These are phyloP conservation scores for Caenorhabditis inopinata DNA, from an alignment of 1,140 invertebrate species.

Conservation along the genomic window DNA sequence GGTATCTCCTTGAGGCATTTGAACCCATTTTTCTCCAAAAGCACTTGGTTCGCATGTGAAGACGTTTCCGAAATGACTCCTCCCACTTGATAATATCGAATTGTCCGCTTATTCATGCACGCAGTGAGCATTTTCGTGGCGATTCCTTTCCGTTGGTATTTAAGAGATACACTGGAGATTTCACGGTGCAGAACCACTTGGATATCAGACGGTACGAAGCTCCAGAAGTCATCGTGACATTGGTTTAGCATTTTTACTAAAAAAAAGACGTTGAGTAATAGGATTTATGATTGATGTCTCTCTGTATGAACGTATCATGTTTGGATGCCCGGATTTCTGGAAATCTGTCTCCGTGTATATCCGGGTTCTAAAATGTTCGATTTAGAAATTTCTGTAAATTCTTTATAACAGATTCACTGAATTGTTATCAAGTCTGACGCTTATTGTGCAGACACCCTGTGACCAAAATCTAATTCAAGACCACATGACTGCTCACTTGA, in stretches of 20 bases:
- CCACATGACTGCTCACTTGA: too few species aligned
- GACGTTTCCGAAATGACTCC: constrained; percentile 1
- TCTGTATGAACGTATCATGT: too few species aligned
- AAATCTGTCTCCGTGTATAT: too few species aligned
- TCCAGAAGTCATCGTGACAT: constrained; percentile 23
- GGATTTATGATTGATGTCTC: too few species aligned
- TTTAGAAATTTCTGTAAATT: too few species aligned
- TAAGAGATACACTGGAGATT: background rate
- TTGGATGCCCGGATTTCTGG: too few species aligned
- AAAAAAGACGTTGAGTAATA: too few species aligned
- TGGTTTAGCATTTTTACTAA: constrained; percentile 10
- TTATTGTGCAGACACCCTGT: too few species aligned
- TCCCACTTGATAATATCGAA: background rate
- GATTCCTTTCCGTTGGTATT: background rate
- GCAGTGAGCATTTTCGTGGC: background rate
- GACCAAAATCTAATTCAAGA: too few species aligned
- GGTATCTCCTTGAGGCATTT: constrained; percentile 19
- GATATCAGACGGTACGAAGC: background rate
- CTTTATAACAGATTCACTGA: too few species aligned
- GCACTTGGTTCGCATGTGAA: background rate
- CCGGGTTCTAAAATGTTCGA: too few species aligned
- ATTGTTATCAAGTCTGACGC: too few species aligned
- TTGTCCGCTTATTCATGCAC: background rate
- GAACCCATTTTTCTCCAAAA: constrained; percentile 1
- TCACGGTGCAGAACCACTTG: background rate